phyloP scores from a whole-genome alignment of 2,113 vertebrate genomes.

The Corythornis vintsioides region DNA sequence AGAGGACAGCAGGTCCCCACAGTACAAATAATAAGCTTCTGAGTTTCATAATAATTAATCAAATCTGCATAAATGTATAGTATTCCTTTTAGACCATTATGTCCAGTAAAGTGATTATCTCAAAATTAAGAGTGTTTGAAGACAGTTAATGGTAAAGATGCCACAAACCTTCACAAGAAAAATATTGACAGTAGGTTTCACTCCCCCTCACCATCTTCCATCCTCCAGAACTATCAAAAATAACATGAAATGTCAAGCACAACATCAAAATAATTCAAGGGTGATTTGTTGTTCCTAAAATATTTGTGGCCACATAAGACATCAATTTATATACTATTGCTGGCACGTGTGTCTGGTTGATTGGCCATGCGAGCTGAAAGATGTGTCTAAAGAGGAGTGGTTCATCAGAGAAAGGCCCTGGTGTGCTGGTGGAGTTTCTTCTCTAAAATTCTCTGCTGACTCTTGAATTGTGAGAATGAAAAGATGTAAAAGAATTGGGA shows the following conservation, averaged over 20 bases:
- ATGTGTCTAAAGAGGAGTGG: not conserved
- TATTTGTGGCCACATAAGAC: not conserved
- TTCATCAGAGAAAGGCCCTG: not conserved
- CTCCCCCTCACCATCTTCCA: constrained; percentile 1
- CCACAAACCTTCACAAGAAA: not conserved
- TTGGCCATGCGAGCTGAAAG: not conserved
- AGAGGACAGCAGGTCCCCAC: not conserved
- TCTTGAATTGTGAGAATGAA: not conserved
- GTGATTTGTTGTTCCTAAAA: constrained; percentile 28
- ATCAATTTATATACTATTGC: not conserved
- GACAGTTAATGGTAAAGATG: not conserved
- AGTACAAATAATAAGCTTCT: not conserved
- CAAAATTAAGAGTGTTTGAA: not conserved
- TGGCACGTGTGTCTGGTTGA: not conserved
- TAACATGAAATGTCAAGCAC: constrained; percentile 28
- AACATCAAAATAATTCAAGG: constrained; percentile 27
- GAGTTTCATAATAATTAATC: not conserved
- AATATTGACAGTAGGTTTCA: constrained; percentile 49
- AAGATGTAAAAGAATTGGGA: not conserved
- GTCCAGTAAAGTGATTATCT: not conserved
- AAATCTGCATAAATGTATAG: not conserved
- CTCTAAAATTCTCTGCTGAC: not conserved
- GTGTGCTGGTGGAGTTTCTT: not conserved
- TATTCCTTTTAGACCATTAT: not conserved
- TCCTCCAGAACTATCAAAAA: constrained; percentile 37